phyloP scores from a whole-genome alignment of 2,888 invertebrate genomes.

The Drosophila eohydei region DNA sequence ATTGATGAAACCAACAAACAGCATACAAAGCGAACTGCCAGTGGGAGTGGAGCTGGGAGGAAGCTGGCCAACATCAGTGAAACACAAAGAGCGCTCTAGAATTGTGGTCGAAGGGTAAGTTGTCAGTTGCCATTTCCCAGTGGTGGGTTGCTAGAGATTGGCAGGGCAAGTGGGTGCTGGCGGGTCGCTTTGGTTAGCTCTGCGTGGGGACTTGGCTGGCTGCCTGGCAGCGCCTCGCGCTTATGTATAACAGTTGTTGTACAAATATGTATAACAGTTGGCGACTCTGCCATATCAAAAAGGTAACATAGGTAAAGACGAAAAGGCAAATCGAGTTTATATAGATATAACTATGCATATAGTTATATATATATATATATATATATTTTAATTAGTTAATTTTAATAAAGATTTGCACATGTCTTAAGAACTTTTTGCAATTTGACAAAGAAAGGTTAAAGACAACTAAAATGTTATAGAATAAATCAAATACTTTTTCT shows the following conservation, averaged over 20 bases:
- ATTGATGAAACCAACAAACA: conserved; percentile 32
- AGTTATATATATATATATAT: too few species aligned
- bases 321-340: too few species aligned
- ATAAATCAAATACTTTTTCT: too few species aligned
- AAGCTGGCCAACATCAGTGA: neutral
- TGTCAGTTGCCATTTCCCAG: conserved; percentile 6
- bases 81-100: conserved; percentile 32
- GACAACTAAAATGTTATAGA: too few species aligned
- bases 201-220: conserved; percentile 1
- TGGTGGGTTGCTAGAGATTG: neutral
- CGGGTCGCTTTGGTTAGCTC: neutral
- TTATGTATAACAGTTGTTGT: conserved; percentile 38
- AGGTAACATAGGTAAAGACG: neutral
- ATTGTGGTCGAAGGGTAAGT: conserved; percentile 4
- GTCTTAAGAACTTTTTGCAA: too few species aligned
- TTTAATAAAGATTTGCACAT: too few species aligned
- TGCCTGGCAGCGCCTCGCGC: conserved; percentile 27
- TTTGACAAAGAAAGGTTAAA: too few species aligned
- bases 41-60: neutral
- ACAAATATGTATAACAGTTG: conserved; percentile 37
- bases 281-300: neutral
- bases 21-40: neutral
- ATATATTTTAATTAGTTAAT: too few species aligned
- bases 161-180: neutral
- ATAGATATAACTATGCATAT: too few species aligned